phyloP scores from a whole-genome alignment of 2,113 vertebrate genomes.

The Antechinus flavipes region DNA sequence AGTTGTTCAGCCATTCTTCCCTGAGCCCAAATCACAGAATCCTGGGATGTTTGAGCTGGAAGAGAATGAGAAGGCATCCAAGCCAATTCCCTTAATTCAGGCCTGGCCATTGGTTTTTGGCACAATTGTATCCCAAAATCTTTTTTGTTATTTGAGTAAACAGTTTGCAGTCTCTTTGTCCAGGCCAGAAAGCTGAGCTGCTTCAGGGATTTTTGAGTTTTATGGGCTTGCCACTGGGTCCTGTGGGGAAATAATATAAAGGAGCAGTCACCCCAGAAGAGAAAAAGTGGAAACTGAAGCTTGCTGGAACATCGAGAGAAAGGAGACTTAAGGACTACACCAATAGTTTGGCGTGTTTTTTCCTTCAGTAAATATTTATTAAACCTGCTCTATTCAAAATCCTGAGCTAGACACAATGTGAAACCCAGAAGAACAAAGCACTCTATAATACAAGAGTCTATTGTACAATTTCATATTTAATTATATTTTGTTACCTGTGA shows the following conservation, averaged over 20 bases:
- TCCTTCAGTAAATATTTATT: slow-evolving; percentile 8
- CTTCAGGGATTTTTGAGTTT: background rate
- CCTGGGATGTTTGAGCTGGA: background rate
- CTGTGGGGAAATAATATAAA: background rate
- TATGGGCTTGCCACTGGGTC: slow-evolving; percentile 1
- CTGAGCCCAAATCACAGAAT: background rate
- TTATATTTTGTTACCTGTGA: background rate
- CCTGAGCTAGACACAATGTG: background rate
- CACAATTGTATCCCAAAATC: background rate
- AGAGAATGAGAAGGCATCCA: background rate
- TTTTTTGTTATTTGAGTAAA: background rate
- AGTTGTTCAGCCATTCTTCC: slow-evolving; percentile 27
- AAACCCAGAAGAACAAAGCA: background rate
- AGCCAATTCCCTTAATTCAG: background rate
- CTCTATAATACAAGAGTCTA: background rate
- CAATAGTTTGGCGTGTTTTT: background rate
- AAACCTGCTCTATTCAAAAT: background rate
- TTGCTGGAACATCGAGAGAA: background rate
- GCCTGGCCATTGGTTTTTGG: background rate
- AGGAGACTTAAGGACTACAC: background rate
- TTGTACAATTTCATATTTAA: background rate
- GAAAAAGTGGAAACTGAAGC: background rate
- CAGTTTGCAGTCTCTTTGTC: background rate
- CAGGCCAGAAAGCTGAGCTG: background rate
- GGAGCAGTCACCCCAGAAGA: slow-evolving; percentile 35